phyloP scores from a whole-genome alignment of 2,888 invertebrate genomes.

The Silvanus unidentatus region DNA sequence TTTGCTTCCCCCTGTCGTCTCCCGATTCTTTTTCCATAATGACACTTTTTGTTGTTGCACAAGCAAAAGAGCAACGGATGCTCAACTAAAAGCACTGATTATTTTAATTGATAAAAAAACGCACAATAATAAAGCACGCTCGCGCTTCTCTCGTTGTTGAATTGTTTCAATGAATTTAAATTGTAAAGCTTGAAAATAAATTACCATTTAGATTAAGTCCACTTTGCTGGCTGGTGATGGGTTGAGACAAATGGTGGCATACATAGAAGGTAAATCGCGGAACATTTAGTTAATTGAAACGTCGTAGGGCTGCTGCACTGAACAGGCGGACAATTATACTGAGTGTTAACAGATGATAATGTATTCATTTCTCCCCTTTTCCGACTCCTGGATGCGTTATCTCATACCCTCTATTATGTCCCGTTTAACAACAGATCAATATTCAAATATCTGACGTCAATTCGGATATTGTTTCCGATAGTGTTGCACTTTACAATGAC shows the following conservation, averaged over 20 bases:
- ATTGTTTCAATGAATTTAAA: too few relatives aligned
- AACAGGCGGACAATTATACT: constrained; percentile 47
- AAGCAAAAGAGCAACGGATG: too few relatives aligned
- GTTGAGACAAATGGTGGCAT: constrained; percentile 38
- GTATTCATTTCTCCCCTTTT: constrained; percentile 43
- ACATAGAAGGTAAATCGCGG: constrained; percentile 43
- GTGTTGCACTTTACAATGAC: too few relatives aligned
- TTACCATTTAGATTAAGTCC: constrained; percentile 43
- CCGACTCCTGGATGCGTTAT: not conserved
- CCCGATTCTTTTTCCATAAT: too few relatives aligned
- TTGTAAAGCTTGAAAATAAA: constrained; percentile 17
- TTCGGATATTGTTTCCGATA: not conserved
- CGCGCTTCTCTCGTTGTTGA: too few relatives aligned
- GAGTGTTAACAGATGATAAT: constrained; percentile 50
- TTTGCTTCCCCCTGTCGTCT: too few relatives aligned
- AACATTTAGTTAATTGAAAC: constrained; percentile 51
- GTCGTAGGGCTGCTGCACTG: constrained; percentile 42
- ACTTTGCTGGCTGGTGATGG: constrained; percentile 28
- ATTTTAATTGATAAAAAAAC: not conserved
- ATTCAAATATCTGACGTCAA: constrained; percentile 1
- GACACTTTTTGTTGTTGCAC: too few relatives aligned
- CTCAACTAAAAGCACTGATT: too few relatives aligned
- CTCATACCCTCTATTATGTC: constrained; percentile 1
- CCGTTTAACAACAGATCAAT: not conserved
- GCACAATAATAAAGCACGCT: not conserved